phyloP scores from a whole-genome alignment of 2,113 vertebrate species.

The Zingel zingel region DNA sequence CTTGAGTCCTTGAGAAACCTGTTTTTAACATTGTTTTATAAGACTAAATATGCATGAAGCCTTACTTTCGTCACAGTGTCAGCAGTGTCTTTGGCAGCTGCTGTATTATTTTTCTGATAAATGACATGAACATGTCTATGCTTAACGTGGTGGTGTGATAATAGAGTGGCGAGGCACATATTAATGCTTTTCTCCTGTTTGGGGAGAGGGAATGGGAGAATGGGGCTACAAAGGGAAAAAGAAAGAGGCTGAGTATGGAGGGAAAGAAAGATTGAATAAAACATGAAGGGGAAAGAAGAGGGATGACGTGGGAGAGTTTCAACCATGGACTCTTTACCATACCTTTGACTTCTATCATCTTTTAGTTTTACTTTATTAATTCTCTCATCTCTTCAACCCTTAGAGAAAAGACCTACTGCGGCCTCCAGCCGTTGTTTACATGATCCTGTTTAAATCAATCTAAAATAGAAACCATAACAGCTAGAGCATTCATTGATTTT shows the following conservation, averaged over 20 bases:
- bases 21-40: neutral
- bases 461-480: no score
- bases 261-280: neutral
- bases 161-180: neutral
- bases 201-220: neutral
- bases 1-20: neutral
- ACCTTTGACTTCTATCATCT: neutral
- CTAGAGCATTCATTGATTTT: no score
- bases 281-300: neutral
- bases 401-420: no score
- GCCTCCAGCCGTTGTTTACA: no score
- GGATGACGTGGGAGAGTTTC: neutral
- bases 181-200: neutral
- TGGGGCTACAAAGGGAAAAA: neutral
- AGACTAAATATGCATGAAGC: no score
- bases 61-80: no score
- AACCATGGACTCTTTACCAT: neutral
- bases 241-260: neutral
- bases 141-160: conserved; percentile 1
- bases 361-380: neutral
- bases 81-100: neutral
- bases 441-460: no score
- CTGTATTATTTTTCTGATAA: neutral
- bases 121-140: neutral
- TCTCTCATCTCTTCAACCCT: neutral